Conservation (phyloP, 2,113 vertebrate genomes). For the Lycocorax pyrrhopterus region DNA sequence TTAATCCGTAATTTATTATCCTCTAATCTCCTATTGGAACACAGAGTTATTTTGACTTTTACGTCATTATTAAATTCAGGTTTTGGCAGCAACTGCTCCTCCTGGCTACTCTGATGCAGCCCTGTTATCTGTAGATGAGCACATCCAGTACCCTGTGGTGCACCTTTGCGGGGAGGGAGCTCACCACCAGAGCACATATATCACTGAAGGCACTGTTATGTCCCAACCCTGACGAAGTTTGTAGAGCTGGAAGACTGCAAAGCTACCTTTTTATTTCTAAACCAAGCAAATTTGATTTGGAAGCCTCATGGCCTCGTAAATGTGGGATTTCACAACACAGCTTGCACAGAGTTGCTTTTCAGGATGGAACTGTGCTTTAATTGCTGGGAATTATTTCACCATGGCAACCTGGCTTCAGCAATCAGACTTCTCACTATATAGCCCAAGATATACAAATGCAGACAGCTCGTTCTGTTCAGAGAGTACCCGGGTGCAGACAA, state of each 20-base stretch:
- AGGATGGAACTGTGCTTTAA: constrained; percentile 30
- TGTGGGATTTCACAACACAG: neutral
- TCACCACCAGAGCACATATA: neutral
- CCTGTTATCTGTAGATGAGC: neutral
- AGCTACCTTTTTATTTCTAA: constrained; percentile 15
- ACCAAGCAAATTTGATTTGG: constrained; percentile 18
- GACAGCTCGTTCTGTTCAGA: neutral
- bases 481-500: neutral
- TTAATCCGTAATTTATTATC: neutral
- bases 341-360: constrained; percentile 39
- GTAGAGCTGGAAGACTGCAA: neutral
- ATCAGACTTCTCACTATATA: neutral
- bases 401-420: constrained; percentile 38
- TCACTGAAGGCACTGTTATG: neutral
- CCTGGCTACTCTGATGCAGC: neutral
- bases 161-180: neutral
- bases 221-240: neutral
- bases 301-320: neutral
- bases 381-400: constrained; percentile 39
- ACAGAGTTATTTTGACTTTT: neutral
- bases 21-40: neutral
- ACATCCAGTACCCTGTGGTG: neutral
- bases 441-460: neutral
- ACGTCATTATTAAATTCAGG: neutral
- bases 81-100: neutral